Base-by-base conservation (phyloP, 1,140 invertebrate species). In the Drosophila pachea region DNA sequence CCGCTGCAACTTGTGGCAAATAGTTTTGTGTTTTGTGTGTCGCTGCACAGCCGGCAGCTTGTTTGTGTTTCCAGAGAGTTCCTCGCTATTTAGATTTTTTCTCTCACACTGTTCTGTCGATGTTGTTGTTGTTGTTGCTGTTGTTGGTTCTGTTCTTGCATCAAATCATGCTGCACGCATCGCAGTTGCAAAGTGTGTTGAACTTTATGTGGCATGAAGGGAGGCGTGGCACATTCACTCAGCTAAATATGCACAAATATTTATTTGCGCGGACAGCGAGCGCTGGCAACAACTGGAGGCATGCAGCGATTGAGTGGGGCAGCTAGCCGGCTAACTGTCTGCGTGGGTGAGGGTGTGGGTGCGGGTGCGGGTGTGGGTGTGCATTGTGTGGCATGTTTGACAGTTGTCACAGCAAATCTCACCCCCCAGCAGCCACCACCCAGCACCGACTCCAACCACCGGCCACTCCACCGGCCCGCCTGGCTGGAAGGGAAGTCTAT, bases 191-290 rank as follows among this genome's bases (percentile, higher is more conserved):
- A 73, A 83, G 79, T 76, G 75, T 84, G 79, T 76, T 83, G 79
- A 83, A 84, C 78, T 84, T 78, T 73, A 65, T 69, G 58, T 47
- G 58, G 68, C 35, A 64, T 61, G 53, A 69, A 48, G 45, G 53
- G n/a, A 6, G 54, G 12, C 31, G 29, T 29, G 6, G 16, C 31
- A 49, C 7, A 9, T 11, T 29, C 53, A 31, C 45, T 69, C 49
- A 56, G 74, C 76, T 84, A 84, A 83, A 84, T 83, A 84, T 84
- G 79, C 79, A 83, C 79, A 84, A 83, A 86, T 83, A 83, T 83
- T 84, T 83, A 83, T 83, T 84, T 63, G 79, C 59, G 63, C 65
- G 59, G 53, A 38, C 38, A 69, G 66, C 36, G 49, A 33, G 33
- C 8, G 12, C 48, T n/a, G 53, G 45, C 11, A 33, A 22, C n/a